phyloP scores from a whole-genome alignment of 2,113 vertebrate species.

The Columbina picui region DNA sequence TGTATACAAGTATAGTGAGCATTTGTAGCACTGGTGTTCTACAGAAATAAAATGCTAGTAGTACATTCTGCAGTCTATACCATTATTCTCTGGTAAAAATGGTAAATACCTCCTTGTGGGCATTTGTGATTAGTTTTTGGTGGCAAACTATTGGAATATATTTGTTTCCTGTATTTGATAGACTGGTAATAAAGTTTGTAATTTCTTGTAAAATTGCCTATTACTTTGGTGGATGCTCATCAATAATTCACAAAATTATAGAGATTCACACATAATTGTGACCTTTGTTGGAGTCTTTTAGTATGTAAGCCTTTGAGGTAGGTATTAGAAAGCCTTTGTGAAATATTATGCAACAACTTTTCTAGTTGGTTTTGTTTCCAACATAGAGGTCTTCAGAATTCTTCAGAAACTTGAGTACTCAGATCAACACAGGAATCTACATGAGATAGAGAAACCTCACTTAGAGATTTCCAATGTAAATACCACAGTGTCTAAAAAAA shows the following conservation, averaged over 20 bases:
- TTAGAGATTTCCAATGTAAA: neutral
- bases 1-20: neutral
- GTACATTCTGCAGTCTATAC: neutral
- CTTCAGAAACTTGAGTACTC: neutral
- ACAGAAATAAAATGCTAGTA: neutral
- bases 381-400: neutral
- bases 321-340: neutral
- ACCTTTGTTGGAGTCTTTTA: neutral
- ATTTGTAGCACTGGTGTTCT: neutral
- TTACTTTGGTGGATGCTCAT: neutral
- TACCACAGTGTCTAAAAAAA: neutral
- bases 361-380: neutral
- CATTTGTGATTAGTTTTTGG: neutral
- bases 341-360: neutral
- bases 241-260: neutral
- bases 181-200: neutral
- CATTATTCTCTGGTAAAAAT: neutral
- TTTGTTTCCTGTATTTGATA: neutral
- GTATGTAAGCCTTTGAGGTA: neutral
- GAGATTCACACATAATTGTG: neutral
- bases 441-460: neutral
- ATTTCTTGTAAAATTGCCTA: neutral
- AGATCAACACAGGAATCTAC: neutral
- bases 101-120: neutral
- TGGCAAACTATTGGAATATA: neutral